A percentile compares a stretch with the other conserved stretches of the same genome.
phyloP scores from a whole-genome alignment of 2,797 vertebrate genomes.

The Trematomus bernacchii region DNA sequence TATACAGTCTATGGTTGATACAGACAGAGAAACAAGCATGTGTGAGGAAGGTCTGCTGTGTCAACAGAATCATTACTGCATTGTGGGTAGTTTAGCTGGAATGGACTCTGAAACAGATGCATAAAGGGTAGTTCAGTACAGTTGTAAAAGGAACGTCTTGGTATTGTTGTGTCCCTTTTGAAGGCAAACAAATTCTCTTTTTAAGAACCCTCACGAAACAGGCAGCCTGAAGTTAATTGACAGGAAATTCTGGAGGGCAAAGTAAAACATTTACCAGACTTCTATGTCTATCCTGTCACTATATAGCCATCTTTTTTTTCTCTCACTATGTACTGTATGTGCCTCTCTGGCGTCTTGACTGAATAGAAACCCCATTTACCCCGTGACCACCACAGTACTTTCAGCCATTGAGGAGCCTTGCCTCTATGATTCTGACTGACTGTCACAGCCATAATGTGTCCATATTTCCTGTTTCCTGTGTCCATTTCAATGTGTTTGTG shows the following conservation, averaged over 20 bases:
- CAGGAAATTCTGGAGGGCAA: neutral
- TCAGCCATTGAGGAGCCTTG: slow-evolving; percentile 11
- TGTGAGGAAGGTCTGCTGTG: slow-evolving; percentile 3
- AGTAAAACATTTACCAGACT: slow-evolving; percentile 11
- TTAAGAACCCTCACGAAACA: slow-evolving; percentile 59
- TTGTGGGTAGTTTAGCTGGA: slow-evolving; percentile 27
- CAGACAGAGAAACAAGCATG: neutral
- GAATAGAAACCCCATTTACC: neutral
- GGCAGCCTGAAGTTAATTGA: slow-evolving; percentile 35
- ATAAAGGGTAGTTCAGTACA: slow-evolving; percentile 17
- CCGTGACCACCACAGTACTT: slow-evolving; percentile 20
- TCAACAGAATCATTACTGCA: slow-evolving; percentile 15
- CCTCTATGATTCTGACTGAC: slow-evolving; percentile 15
- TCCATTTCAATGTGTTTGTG: slow-evolving; percentile 16
- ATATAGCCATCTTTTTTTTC: slow-evolving; percentile 17
- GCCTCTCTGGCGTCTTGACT: slow-evolving; percentile 1
- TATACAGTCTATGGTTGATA: neutral
- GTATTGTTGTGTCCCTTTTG: slow-evolving; percentile 19
- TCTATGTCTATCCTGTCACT: slow-evolving; percentile 43
- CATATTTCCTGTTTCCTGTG: slow-evolving; percentile 52
- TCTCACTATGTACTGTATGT: neutral
- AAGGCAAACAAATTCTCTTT: slow-evolving; percentile 14
- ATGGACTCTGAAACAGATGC: slow-evolving; percentile 33
- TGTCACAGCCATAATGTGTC: slow-evolving; percentile 37
- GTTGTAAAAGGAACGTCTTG: slow-evolving; percentile 22